Base-by-base conservation (phyloP, 2,113 vertebrate genomes). In the Trochalopteron elliotii region DNA sequence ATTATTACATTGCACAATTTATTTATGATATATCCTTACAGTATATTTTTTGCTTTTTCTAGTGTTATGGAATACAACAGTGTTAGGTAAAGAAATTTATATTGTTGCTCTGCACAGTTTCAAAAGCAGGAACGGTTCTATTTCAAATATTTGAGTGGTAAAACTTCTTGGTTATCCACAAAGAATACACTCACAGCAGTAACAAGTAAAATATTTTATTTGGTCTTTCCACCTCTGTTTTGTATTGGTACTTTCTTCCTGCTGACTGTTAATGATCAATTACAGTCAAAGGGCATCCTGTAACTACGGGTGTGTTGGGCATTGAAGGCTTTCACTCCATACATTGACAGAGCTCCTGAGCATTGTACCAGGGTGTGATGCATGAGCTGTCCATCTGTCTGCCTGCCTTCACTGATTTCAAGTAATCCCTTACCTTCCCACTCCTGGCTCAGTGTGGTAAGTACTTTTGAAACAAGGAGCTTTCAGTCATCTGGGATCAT, bases 351-450 rank as follows among this genome's bases (percentile, higher is more conserved):
- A 52, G 39, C 47, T 87, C 18, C 44, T 3, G 35, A 47, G 21
- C 0, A 0, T 33, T 86, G 18, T 44, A 1, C 18, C 35, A 28
- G 24, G 64, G 18, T 0, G 0, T 12, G 61, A 20, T 40, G 45
- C 11, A 53, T n/a, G 15, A 44, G 17, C 53, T 79, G 30, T 47
- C 44, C 5, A 4, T 31, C 37, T 27, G 2, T 15, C 27, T 77
- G 60, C n/a, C 27, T 77, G 60, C n/a, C 23, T 74, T 78, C 27
- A 11, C 1, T 40, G 28, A 42, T 68, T 91, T 31, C 21, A 49
- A n/a, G 72, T 52, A 64, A 79, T 53, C 30, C 31, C 35, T 27
- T 44, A 6, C 42, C 30, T 87, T 83, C 23, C 49, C 57, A 37
- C 12, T 18, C 28, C 28, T 40, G 28, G 40, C 30, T 87, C 64